Conservation (phyloP, 2,113 vertebrate genomes). For the Bucco capensis region DNA sequence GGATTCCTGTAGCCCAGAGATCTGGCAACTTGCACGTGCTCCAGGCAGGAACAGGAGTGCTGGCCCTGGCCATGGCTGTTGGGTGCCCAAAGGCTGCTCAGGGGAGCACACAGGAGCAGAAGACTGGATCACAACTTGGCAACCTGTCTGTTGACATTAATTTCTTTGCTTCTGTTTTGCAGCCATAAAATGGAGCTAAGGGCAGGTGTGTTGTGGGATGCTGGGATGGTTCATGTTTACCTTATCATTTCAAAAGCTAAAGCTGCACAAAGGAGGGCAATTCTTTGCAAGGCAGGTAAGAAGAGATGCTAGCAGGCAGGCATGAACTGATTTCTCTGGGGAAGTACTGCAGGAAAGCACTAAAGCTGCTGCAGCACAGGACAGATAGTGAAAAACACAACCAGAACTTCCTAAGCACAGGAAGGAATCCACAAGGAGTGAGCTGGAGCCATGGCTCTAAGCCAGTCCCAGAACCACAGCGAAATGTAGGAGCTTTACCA, state of each 20-base stretch:
- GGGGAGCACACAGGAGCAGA: not conserved
- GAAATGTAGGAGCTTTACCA: not conserved
- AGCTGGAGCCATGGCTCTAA: fast-evolving
- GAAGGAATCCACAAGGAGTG: not conserved
- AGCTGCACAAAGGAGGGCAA: not conserved
- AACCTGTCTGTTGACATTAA: not conserved
- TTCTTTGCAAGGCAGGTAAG: not conserved
- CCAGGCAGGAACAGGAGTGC: not conserved
- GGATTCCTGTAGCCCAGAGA: not conserved
- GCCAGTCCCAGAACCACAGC: not conserved
- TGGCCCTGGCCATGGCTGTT: fast-evolving
- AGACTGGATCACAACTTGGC: not conserved
- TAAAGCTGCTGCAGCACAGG: not conserved
- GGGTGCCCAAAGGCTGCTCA: fast-evolving
- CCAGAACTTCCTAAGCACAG: not conserved
- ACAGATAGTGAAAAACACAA: not conserved
- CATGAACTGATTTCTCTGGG: not conserved
- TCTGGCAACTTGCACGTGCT: not conserved
- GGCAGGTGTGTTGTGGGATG: not conserved
- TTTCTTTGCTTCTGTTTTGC: not conserved
- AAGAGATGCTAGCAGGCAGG: not conserved
- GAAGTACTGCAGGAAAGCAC: not conserved
- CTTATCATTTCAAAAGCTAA: not conserved
- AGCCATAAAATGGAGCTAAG: not conserved
- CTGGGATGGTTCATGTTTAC: not conserved